Evolutionary conservation across 2,797 vertebrate genomes (phyloP), one percentile per base, ranked within the genome.

Genomic region (Micrastur ruficollis): DNA sequence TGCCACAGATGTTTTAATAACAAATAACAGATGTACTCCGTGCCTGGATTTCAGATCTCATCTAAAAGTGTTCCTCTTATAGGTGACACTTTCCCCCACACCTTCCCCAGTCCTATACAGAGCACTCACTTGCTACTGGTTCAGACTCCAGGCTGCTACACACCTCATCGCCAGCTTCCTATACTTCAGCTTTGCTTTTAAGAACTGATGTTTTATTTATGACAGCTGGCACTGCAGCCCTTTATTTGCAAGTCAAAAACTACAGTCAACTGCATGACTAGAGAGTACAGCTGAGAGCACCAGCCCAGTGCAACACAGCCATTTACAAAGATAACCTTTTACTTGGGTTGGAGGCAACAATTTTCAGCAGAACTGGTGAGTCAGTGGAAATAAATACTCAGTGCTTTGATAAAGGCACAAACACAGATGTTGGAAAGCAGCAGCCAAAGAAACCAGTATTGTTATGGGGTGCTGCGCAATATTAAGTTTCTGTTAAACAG

Each of bases 1-100:
- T 86, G 90, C 46, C 65, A 79, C 81, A 94, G 93, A 97, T 93
- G 89, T 91, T 95, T 94, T 58, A 66, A 79, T 81, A 97, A 97
- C 52, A 89, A 93, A 67, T 65, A 97, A 78, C 95, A 97, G 93
- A 95, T 94, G 86, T 9, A 6, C 8, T 50, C 56, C 53, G 52
- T 36, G 49, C n/a, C 61, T 89, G 66, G 16, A 59, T 70, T 95
- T 93, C 76, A 91, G 62, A 75, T 49, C 58, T 83, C 40, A 82
- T 86, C 79, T 87, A 68, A 86, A 95, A 89, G 55, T 27, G 9
- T 70, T 89, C n/a, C n/a, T 81, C 18, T 85, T 59, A 47, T 34
- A 93, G 92, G 44, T 91, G 83, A 83, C 11, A 8, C 25, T 89
- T 86, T 75, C 25, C 21, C 11, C 29, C 7, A 31, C 12, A 8